Base-by-base conservation (phyloP, 64 coral and sea anemone genomes). In the Dendrophyllia cribrosa region DNA sequence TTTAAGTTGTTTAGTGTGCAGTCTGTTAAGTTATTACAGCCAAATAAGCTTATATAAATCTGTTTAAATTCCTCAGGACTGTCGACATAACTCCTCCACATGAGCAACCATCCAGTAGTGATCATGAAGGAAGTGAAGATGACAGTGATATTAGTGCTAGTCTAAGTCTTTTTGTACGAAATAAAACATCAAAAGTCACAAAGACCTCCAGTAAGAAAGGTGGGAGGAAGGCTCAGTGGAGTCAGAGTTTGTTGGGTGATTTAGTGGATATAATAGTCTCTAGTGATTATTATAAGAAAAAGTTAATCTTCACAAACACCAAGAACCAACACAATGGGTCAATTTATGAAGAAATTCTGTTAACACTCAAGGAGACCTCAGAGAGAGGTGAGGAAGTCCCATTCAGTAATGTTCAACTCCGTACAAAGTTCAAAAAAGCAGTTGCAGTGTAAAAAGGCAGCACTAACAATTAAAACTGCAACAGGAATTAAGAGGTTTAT, bases 391-490 rank as follows among this genome's bases (percentile, higher is more conserved):
- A 88, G 58, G 53, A 71, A 59, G 50, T 90, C 14, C 75, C 86
- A 55, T 94, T 94, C 45, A 70, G 50, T 66, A 75, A 75, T 63
- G 66, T 69, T 11, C 86, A 94, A 58, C 55, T 94, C 55, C 9
- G 15, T 51, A 76, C 74, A 76, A 94, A 94, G 71, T 94, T 89
- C 72, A 89, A 88, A 45, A 94, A 94, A 63, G 79, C 62, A 22
- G 70, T 94, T 66, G 53, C 77, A 94, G 74, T 94, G 92, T 61
- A 88, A 94, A 45, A 24, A 44, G 51, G 58, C 68, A 70, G 73
- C 84, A n/a, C 91, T 93, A 3, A 93, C 91, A 50, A 93, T 93
- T 45, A 67, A 93, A 68, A 93, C 83, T 59, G 66, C 59, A 23
- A 93, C 91, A 66, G 91, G 91, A 47, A 51, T 80, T 8, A 87